phyloP scores from a whole-genome alignment of 2,797 vertebrate genomes.

The Cercopithecus hamlyni region DNA sequence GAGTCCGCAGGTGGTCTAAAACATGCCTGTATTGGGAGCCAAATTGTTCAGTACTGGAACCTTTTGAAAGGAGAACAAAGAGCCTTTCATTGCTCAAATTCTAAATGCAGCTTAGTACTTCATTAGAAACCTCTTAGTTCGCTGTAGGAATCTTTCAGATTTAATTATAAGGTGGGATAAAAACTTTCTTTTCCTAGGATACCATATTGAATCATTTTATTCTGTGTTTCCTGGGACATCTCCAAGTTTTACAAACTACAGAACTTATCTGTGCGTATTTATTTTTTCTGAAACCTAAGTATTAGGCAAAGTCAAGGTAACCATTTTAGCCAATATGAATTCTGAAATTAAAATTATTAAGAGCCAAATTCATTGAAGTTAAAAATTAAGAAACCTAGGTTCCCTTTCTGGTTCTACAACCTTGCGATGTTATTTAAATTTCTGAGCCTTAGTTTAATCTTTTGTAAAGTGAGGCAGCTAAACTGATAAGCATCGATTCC shows the following conservation, averaged over 20 bases:
- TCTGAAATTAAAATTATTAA: conserved; percentile 45
- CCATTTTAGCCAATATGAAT: neutral
- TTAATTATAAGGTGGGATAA: conserved; percentile 80
- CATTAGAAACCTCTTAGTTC: conserved; percentile 86
- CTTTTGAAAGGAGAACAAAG: conserved; percentile 86
- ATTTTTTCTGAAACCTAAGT: conserved; percentile 28
- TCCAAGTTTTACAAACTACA: conserved; percentile 64
- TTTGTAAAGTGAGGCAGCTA: neutral
- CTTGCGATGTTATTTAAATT: neutral
- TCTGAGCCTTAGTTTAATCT: neutral
- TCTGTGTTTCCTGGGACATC: conserved; percentile 79
- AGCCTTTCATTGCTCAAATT: conserved; percentile 82
- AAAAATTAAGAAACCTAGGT: neutral
- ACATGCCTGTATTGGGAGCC: conserved; percentile 77
- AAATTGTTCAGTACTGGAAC: conserved; percentile 82
- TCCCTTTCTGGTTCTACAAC: neutral
- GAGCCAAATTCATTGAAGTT: neutral
- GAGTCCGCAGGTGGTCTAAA: conserved; percentile 85
- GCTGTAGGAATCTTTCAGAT: conserved; percentile 83
- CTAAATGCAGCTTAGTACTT: conserved; percentile 85
- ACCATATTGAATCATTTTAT: conserved; percentile 77
- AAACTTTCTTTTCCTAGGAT: conserved; percentile 63
- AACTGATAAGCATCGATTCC: neutral
- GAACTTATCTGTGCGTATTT: conserved; percentile 66
- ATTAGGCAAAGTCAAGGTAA: conserved; percentile 31